These are phyloP conservation scores for Lacerta viridis DNA, from an alignment of 2,797 vertebrate genomes.

Conservation along the genomic window DNA sequence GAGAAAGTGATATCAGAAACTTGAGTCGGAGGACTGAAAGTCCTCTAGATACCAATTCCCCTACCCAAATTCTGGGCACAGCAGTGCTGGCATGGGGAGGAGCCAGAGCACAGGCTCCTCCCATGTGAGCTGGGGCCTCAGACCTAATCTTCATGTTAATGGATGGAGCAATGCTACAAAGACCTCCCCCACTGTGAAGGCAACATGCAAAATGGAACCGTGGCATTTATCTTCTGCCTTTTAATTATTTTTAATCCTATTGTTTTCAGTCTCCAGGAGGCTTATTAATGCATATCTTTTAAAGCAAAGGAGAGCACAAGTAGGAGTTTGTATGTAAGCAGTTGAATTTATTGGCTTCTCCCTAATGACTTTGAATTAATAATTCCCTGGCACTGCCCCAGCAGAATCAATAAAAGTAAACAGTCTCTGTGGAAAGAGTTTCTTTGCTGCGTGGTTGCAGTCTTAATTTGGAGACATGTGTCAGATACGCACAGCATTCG, in stretches of 20 bases:
- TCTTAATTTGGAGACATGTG: constrained; percentile 6
- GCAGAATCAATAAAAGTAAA: constrained; percentile 47
- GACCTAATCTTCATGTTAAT: neutral
- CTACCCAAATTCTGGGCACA: neutral
- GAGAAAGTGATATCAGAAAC: neutral
- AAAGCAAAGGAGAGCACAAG: constrained; percentile 18
- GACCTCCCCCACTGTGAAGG: neutral
- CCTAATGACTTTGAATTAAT: constrained; percentile 26
- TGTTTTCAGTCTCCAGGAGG: constrained; percentile 9
- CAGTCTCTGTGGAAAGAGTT: constrained; percentile 31
- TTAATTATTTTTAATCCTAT: constrained; percentile 40
- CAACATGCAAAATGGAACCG: constrained; percentile 2
- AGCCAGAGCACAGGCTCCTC: neutral
- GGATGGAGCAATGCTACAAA: neutral
- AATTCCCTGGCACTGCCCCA: constrained; percentile 39
- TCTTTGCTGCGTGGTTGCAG: neutral
- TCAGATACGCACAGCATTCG: neutral
- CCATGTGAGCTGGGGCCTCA: neutral
- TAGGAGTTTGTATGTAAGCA: constrained; percentile 5
- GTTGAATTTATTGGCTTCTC: neutral
- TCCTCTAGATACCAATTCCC: neutral
- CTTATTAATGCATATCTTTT: constrained; percentile 37
- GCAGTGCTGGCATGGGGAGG: neutral
- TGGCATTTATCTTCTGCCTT: neutral
- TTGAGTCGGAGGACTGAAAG: neutral